These are phyloP conservation scores for Pegea sp. DNA, from an alignment of 23 tunicate genomes.

Conservation along the genomic window DNA sequence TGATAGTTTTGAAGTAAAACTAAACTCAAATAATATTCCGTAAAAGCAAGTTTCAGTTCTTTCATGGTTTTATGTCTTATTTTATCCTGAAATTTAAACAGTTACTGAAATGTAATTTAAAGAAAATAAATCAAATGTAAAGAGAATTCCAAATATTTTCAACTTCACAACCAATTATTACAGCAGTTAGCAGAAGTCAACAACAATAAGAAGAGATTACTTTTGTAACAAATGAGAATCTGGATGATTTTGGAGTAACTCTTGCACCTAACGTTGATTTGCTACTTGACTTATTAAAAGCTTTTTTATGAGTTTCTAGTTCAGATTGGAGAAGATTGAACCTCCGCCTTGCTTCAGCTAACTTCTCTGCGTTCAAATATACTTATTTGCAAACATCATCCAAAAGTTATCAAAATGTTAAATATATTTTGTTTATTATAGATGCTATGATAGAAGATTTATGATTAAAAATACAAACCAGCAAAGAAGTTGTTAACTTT, in stretches of 20 bases:
- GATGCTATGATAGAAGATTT: no score
- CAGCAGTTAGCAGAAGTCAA: no score
- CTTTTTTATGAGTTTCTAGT: slow-evolving; percentile 61
- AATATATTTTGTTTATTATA: no score
- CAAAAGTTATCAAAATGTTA: not conserved
- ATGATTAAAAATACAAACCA: slow-evolving; percentile 4
- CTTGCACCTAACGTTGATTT: no score
- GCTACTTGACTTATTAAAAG: no score
- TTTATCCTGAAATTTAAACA: slow-evolving; percentile 38
- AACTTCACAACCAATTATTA: no score
- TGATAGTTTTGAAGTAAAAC: slow-evolving; percentile 88
- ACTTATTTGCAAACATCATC: not conserved
- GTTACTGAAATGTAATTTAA: no score
- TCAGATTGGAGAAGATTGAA: slow-evolving; percentile 63
- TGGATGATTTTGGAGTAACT: no score
- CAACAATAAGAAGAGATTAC: no score
- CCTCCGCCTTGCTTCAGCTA: slow-evolving; percentile 69
- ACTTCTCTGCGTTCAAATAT: slow-evolving; percentile 28
- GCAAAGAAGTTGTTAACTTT: slow-evolving; percentile 95
- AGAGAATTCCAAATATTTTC: no score
- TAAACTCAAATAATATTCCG: slow-evolving; percentile 81
- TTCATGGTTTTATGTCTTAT: slow-evolving; percentile 42
- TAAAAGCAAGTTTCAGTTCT: slow-evolving; percentile 72
- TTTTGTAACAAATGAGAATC: no score
- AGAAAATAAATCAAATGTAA: no score